Evolutionary conservation across 2,113 vertebrate species (phyloP), one percentile per base, ranked within the genome.

Genomic region (Coptodon bakossiorum): DNA sequence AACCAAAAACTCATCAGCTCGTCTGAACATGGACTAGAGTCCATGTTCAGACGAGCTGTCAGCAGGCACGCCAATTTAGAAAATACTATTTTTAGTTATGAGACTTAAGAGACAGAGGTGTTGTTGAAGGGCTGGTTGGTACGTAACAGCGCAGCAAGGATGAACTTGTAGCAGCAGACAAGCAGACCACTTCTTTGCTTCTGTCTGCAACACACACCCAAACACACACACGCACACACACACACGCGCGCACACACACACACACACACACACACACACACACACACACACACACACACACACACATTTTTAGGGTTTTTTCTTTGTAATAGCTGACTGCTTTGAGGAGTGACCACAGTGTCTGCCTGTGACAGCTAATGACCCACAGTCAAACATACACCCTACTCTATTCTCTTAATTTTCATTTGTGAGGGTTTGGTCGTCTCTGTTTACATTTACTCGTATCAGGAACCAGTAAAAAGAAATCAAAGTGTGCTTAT

Each of bases 311-410:
- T 22, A 22, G 22, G 22, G 22, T 22, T 22, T 22, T 22, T 22
- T 22, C 22, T 22, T 22, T 22, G 22, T 22, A 22, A 22, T 22
- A 22, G 22, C 22, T 22, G 22, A 22, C 22, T 22, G 22, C 22
- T 22, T 22, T 22, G 22, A 22, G 22, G 22, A 22, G 12, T 17
- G 29, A 17, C 29, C 29, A 61, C 17, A 22, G 19, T 9, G 36
- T 13, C 19, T 68, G 61, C 36, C 6, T 68, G 4, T 22, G 36
- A 76, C 79, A 92, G 53, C 92, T 91, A 92, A 93, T 94, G 92
- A 87, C 66, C 85, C 12, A 6, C 71, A 82, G 19, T 83, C 59
- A 85, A 43, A 53, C 71, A 3, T 19, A 34, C 68, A 57, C 76
- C n/a, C 34, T 57, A 9, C 36, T 54, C 53, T 81, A 6, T 43